Conservation (phyloP, 2,113 vertebrate species). For the Eubucco bourcierii region DNA sequence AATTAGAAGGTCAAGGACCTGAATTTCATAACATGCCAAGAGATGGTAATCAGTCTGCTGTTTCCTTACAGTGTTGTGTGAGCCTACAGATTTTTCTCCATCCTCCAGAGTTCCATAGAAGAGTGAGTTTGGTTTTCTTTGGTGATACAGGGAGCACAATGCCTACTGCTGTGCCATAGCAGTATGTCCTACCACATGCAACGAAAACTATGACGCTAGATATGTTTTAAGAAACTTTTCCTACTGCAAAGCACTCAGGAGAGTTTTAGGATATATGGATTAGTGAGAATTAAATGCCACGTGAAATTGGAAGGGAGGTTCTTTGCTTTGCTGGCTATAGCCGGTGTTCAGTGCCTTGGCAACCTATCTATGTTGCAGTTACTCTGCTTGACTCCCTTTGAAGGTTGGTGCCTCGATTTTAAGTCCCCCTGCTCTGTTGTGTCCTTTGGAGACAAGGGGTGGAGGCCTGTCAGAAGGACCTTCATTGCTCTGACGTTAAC, state of each 20-base stretch:
- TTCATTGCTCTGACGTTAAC: neutral
- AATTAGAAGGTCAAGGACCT: neutral
- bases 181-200: fast-evolving
- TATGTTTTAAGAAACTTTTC: neutral
- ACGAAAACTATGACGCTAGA: neutral
- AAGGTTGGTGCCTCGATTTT: neutral
- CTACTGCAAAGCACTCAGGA: neutral
- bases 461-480: neutral
- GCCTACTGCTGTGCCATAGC: neutral
- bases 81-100: neutral
- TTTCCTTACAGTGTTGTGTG: neutral
- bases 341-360: neutral
- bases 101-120: neutral
- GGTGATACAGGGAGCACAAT: neutral
- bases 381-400: neutral
- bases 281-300: neutral
- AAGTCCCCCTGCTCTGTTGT: neutral
- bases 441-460: neutral
- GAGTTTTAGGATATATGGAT: neutral
- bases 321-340: neutral
- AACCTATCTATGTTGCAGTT: neutral
- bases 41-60: neutral
- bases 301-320: neutral
- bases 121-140: neutral
- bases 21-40: neutral